A percentile compares a stretch with the other conserved stretches of the same genome.
Evolutionary conservation across 1,140 invertebrate genomes (phyloP).

Genomic region (Drosophila sulfurigaster): DNA sequence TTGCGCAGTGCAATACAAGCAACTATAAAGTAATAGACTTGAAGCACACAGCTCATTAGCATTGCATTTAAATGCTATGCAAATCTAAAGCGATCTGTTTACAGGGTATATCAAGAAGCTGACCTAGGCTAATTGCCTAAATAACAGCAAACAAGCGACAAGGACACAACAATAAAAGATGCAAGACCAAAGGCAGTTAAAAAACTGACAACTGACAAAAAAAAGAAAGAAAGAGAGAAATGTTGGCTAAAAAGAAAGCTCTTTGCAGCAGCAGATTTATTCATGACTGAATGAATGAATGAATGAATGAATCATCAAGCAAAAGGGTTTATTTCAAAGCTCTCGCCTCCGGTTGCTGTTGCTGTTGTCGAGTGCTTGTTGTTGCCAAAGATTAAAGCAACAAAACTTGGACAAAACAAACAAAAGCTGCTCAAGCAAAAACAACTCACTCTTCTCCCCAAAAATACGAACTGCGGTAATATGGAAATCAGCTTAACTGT

Average conservation of each 20-base stretch:
- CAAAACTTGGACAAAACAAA: constrained; percentile 13
- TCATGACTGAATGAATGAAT: constrained; percentile 33
- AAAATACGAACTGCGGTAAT: constrained; percentile 12
- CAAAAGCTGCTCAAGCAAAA: background rate
- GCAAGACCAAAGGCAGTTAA: constrained; percentile 1
- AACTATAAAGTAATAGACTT: too few relatives aligned
- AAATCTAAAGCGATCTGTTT: background rate
- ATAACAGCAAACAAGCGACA: constrained; percentile 18
- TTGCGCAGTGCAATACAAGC: background rate
- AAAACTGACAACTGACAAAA: background rate
- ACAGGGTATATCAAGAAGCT: background rate
- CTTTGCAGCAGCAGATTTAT: constrained; percentile 16
- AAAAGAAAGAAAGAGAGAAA: background rate
- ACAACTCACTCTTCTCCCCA: too few relatives aligned
- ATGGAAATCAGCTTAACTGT: constrained; percentile 26
- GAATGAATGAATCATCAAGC: constrained; percentile 35
- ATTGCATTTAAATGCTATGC: background rate
- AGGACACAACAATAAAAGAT: constrained; percentile 15
- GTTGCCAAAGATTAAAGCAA: constrained; percentile 26
- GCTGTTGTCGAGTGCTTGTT: background rate
- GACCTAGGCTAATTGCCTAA: constrained; percentile 15
- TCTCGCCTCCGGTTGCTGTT: constrained; percentile 7
- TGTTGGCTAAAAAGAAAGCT: constrained; percentile 20
- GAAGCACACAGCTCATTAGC: background rate
- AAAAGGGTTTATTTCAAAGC: constrained; percentile 22